Base-by-base conservation (phyloP, 2,113 vertebrate species). In the Trematomus loennbergii region DNA sequence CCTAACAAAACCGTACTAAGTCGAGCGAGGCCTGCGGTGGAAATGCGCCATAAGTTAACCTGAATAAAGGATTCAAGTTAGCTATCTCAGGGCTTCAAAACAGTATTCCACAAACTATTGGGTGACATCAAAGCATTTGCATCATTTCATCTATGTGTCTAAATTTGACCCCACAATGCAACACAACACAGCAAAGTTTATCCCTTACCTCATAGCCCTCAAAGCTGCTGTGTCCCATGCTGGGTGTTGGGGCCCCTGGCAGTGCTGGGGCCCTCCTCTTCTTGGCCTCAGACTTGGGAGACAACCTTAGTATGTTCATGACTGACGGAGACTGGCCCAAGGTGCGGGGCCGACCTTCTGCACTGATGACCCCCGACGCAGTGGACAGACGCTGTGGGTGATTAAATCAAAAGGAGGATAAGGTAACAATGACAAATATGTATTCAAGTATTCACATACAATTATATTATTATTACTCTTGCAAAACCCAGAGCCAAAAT, bases 241-340 rank as follows among this genome's bases (percentile, higher is more conserved):
- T 69, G 3, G 92, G 52, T 15, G 87, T 70, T 1, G 67, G 63
- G 25, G 55, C 84, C 46, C 78, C 81, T 0, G 97, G 97, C 22
- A 96, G 96, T 25, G 92, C 95, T 0, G 98, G 97, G 46, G 97
- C 96, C 43, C 96, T 94, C 48, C 97, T 96, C 72, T 99, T 99
- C 85, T 96, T 96, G 82, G 94, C 81, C 3, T 96, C 95, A 4
- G 91, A 93, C 85, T 87, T 93, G 50, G 96, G 86, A 4, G 96
- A 96, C 82, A 95, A 88, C 75, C 92, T 95, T 1, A 95, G 94
- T 92, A 98, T 92, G 91, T 94, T 97, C 83, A 94, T 94, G 62
- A 96, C 95, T 0, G 98, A 99, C 58, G 96, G 93, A 7, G 97
- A 98, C 18, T 97, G 94, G 18, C 95, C 96, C 90, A 97, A 81